Base-by-base conservation (phyloP, 1,140 invertebrate species). In the Sitophilus oryzae region DNA sequence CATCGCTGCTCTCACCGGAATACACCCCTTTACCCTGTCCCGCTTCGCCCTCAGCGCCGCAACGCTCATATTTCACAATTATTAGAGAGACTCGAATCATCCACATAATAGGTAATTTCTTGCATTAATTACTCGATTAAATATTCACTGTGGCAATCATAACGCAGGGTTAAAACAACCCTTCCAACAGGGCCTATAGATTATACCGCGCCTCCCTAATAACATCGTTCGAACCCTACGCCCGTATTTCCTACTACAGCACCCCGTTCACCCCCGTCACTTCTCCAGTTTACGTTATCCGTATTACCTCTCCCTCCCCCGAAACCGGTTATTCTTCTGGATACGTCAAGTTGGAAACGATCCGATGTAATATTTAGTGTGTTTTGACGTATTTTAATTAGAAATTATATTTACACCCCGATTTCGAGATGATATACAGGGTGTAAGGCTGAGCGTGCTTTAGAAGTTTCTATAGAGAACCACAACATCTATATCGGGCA, bases 31-130 rank as follows among this genome's bases (percentile, higher is more conserved):
- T 30, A 30, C 25, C n/a, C n/a, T n/a, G n/a, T n/a, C n/a, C n/a
- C n/a, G n/a, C n/a, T n/a, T n/a, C n/a, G n/a, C n/a, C n/a, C n/a
- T n/a, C n/a, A n/a, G 25, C 43, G 3, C 25, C 43, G 43, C 19
- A 14, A 23, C 40, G 59, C 55, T 64, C 63, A 64, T 68, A 70
- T 67, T 68, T 68, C 69, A 68, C 67, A 71, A 69, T 69, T 66
- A 70, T 69, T 67, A 64, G 60, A 66, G 67, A 59, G 60, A 65
- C 64, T 65, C 66, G 65, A 71, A 71, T 71, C 69, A 71, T 70
- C 70, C 68, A 63, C 68, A 71, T 71, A 71, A 71, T 70, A 70
- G 70, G 68, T 71, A 71, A 71, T 71, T 71, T 71, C 70, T 71
- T 71, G 70, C 70, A 71, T 70, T 71, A 71, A 71, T 71, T 71